Evolutionary conservation across 2,888 invertebrate genomes (phyloP), one percentile per base, ranked within the genome.

Genomic region (Orthosia cruda): DNA sequence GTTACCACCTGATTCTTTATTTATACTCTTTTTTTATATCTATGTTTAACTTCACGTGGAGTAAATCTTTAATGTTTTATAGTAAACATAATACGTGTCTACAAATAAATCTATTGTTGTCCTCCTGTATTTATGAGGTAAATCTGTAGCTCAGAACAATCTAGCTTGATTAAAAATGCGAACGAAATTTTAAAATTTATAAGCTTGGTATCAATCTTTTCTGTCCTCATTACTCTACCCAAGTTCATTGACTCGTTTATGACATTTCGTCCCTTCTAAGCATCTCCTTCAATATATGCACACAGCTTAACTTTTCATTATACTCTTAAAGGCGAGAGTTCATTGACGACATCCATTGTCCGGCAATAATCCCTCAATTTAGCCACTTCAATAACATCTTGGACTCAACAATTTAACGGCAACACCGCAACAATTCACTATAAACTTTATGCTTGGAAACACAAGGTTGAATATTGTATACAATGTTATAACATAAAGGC

Each of bases 291-390:
- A 47, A 54, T 59, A 58, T 69, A 52, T 58, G 70, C 78, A 50
- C 18, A 63, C 55, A 55, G 71, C 65, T 78, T 83, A 69, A 18
- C 32, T 32, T 73, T 71, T 77, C 59, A 77, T 71, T 81, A 59
- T 64, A 84, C 40, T 75, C 70, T 74, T 54, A 79, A 86, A 81
- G 80, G 77, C 74, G 58, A 69, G 73, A 86, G 82, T 84, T 87
- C 88, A 90, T 84, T 85, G 87, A 79, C 85, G 79, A 81, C 69
- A 52, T 80, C 82, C 80, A 88, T 89, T 90, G 89, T 91, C 84
- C 73, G 68, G 52, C 70, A 75, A 88, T 88, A 84, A 89, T 89
- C 85, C 83, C 86, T 87, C 86, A 80, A 86, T 88, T 88, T 87
- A 89, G 80, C 83, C 45, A 81, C 77, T 87, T 84, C 76, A 87